Conservation (phyloP, 2,113 vertebrate genomes). For the Sapayoa aenigma region DNA sequence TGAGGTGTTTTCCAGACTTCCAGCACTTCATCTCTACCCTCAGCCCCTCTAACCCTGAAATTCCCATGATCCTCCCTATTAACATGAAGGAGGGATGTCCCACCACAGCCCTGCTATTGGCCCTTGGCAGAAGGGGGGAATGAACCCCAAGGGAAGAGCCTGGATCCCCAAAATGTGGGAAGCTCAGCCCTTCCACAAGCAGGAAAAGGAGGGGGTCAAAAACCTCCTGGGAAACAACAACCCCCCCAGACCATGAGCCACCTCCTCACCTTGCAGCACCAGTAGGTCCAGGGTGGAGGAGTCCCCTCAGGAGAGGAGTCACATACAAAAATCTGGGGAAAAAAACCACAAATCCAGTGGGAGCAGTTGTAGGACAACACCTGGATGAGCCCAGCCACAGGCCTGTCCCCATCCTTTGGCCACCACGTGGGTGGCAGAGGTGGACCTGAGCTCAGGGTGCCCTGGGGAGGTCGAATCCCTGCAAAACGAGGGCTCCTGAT, state of each 20-base stretch:
- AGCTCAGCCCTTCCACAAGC: neutral
- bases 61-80: rapidly evolving
- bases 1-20: rapidly evolving
- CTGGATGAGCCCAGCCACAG: rapidly evolving
- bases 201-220: neutral
- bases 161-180: rapidly evolving
- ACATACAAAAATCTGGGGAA: neutral
- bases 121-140: neutral
- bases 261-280: neutral
- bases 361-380: neutral
- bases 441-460: rapidly evolving
- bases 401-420: neutral
- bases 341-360: rapidly evolving
- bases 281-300: neutral
- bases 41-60: neutral
- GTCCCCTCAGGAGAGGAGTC: rapidly evolving
- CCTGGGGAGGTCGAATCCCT: neutral
- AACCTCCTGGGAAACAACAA: neutral
- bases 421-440: rapidly evolving
- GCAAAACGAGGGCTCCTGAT: neutral
- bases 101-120: neutral
- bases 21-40: neutral
- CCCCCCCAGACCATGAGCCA: neutral
- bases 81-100: neutral
- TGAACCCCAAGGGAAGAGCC: rapidly evolving